phyloP scores from a whole-genome alignment of 2,797 vertebrate species.

The Tinamus major region DNA sequence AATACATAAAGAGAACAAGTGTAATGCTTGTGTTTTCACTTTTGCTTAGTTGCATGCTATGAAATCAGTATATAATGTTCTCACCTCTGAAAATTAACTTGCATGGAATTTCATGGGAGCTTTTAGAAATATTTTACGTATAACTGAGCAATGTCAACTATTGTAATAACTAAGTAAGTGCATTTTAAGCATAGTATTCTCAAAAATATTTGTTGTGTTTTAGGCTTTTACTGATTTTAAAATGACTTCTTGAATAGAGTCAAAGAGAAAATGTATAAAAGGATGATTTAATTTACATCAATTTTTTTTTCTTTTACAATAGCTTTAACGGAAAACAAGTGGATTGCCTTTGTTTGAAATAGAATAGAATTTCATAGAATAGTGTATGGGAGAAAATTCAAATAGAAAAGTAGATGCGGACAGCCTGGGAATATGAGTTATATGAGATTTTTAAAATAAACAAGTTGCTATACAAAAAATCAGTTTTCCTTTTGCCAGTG shows the following conservation, averaged over 20 bases:
- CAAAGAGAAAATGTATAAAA: conserved; percentile 31
- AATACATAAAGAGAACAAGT: conserved; percentile 29
- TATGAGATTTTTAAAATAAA: not conserved
- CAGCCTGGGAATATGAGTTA: not conserved
- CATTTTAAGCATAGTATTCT: not conserved
- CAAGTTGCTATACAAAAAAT: not conserved
- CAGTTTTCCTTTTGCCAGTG: not conserved
- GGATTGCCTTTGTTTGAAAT: conserved; percentile 32
- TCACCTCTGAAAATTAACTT: not conserved
- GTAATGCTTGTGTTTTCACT: conserved; percentile 45
- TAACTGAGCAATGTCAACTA: conserved; percentile 9
- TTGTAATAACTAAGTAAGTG: conserved; percentile 2
- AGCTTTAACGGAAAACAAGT: conserved; percentile 69
- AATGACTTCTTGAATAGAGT: not conserved
- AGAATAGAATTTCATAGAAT: conserved; percentile 49
- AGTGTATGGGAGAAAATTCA: not conserved
- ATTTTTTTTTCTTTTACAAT: conserved; percentile 65
- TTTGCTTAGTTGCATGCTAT: not conserved
- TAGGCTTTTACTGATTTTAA: conserved; percentile 21
- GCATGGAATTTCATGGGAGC: not conserved
- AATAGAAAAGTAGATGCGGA: conserved; percentile 19
- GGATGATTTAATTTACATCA: conserved; percentile 25
- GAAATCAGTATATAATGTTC: not conserved
- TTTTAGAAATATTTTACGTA: not conserved
- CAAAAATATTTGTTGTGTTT: not conserved